Evolutionary conservation across 2,888 invertebrate species (phyloP), one percentile per base, ranked within the genome.

Genomic region (Nemotelus pantherinus): DNA sequence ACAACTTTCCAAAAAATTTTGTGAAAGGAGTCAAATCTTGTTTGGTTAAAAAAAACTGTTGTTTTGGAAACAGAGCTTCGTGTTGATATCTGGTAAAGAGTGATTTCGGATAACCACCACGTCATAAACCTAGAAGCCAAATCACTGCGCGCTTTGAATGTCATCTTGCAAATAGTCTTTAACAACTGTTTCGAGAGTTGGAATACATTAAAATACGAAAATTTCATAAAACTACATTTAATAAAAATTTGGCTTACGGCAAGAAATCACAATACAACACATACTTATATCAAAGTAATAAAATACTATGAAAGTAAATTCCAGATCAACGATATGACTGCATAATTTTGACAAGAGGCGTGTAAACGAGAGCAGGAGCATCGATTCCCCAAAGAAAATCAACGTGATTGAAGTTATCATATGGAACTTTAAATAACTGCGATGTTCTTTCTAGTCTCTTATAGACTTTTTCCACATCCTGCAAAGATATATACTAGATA

Each of bases 381-480:
- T 93, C 90, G 9, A 88, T 88, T 0, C 90, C 93, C 88, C 89
- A 93, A 6, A 93, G 82, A 83, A 93, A 94, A 84, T 94, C 94
- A 10, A 93, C 86, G 82, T 94, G 94, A 84, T 93, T 93, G 82
- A 93, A 94, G 75, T 90, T 88, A 64, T 90, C 87, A 70, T 89
- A 86, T 0, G 91, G 89, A 9, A 94, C 90, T 81, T 90, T 86
- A 41, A 60, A 74, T 48, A 74, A 39, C 25, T 60, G 45, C 39
- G 74, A 58, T 5, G 60, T 48, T 74, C 44, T 5, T 48, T 60
- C 60, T 25, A 74, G 72, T 76, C 43, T 7, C 70, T 65, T 79
- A 74, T 55, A 80, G 39, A 80, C 48, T 70, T 68, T 77, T 53
- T 80, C 77, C 9, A 80, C 80, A 71, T 80, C 80, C 78, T 79